These are phyloP conservation scores for Hippocampus abdominalis DNA, from an alignment of 2,113 vertebrate genomes.

Conservation along the genomic window DNA sequence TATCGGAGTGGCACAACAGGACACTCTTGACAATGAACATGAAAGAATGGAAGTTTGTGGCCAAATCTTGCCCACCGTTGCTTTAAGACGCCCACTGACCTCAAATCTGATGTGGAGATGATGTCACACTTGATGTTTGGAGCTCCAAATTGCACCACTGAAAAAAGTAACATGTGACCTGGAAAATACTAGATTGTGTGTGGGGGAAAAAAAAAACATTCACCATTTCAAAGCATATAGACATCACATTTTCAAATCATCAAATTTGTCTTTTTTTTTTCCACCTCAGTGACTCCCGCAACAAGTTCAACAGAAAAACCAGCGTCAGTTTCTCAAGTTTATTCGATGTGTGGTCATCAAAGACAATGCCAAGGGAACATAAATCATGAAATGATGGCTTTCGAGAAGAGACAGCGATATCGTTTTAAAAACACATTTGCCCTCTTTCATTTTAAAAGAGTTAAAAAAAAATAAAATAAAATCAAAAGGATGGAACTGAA, in stretches of 20 bases:
- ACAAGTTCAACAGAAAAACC: background rate
- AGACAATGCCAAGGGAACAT: slow-evolving; percentile 84
- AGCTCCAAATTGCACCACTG: background rate
- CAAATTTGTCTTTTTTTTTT: too few relatives aligned
- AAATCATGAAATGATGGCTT: slow-evolving; percentile 75
- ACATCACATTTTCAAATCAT: too few relatives aligned
- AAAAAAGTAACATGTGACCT: background rate
- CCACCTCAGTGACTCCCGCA: background rate
- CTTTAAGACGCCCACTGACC: too few relatives aligned
- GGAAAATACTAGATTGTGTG: background rate
- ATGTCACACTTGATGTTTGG: too few relatives aligned
- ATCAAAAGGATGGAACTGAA: slow-evolving; percentile 35
- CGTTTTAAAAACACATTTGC: slow-evolving; percentile 73
- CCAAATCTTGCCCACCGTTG: too few relatives aligned
- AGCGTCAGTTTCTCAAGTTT: slow-evolving; percentile 74
- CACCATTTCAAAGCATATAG: too few relatives aligned
- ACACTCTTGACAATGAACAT: too few relatives aligned
- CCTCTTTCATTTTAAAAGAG: slow-evolving; percentile 55
- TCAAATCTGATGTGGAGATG: too few relatives aligned
- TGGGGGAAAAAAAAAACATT: too few relatives aligned
- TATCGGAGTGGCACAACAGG: too few relatives aligned
- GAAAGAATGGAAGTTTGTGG: too few relatives aligned
- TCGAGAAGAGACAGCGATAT: slow-evolving; percentile 68
- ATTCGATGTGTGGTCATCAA: slow-evolving; percentile 85
- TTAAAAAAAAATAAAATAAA: slow-evolving; percentile 38